These are phyloP conservation scores for Ceramica pisi DNA, from an alignment of 2,888 invertebrate species.

Conservation along the genomic window DNA sequence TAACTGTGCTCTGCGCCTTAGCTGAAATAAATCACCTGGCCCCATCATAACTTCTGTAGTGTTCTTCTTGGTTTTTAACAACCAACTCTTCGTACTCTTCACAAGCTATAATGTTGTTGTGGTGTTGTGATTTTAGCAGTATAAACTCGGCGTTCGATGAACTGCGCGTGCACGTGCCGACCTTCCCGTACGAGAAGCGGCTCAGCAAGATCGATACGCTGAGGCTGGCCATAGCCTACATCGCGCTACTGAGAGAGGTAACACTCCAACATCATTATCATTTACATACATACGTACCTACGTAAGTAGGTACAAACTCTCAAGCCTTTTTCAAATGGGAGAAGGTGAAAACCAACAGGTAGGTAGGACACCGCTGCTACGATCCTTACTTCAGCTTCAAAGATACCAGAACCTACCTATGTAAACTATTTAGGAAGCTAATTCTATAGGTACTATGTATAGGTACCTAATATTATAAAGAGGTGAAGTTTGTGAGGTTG, in stretches of 20 bases:
- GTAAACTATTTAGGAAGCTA: too few relatives aligned
- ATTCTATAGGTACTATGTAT: too few relatives aligned
- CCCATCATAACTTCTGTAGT: neutral
- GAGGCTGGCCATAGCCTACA: slow-evolving; percentile 98
- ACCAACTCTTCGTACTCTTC: neutral
- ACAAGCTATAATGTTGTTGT: slow-evolving; percentile 83
- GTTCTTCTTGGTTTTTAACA: neutral
- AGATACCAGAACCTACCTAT: too few relatives aligned
- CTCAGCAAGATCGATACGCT: slow-evolving; percentile 99
- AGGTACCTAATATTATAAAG: too few relatives aligned
- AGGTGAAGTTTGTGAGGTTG: too few relatives aligned
- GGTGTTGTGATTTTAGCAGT: slow-evolving; percentile 94
- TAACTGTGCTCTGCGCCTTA: neutral
- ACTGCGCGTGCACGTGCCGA: slow-evolving; percentile 98
- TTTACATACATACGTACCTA: neutral
- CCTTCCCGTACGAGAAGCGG: slow-evolving; percentile 99
- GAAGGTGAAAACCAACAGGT: too few relatives aligned
- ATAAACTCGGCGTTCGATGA: slow-evolving; percentile 99
- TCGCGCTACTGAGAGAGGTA: slow-evolving; percentile 96
- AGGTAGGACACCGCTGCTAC: too few relatives aligned
- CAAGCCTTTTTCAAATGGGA: neutral
- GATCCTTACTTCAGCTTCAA: too few relatives aligned
- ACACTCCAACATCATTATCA: slow-evolving; percentile 30
- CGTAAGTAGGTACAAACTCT: neutral
- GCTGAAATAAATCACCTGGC: neutral